These are phyloP conservation scores for Stigmatopora argus DNA, from an alignment of 2,113 vertebrate genomes.

Conservation along the genomic window DNA sequence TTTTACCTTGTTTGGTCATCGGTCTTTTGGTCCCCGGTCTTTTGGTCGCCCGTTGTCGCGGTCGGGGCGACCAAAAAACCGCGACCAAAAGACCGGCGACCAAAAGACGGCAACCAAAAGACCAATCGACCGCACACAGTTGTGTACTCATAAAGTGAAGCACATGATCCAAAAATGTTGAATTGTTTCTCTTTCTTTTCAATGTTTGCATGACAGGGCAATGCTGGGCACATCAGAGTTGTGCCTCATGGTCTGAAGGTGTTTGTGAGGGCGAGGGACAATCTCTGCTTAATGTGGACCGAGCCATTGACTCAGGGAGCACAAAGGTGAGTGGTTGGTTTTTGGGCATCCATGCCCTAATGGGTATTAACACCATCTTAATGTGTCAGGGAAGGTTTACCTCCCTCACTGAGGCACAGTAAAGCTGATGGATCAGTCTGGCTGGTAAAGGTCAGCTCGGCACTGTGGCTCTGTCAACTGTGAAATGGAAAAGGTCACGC, in stretches of 20 bases:
- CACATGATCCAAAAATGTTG: neutral
- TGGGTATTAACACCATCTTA: slow-evolving; percentile 60
- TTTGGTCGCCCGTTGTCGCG: too few species aligned
- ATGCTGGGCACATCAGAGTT: slow-evolving; percentile 96
- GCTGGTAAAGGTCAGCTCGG: slow-evolving; percentile 75
- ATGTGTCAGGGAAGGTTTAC: slow-evolving; percentile 50
- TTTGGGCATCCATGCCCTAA: slow-evolving; percentile 40
- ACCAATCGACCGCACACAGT: too few species aligned
- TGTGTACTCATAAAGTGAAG: neutral
- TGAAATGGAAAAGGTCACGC: slow-evolving; percentile 81
- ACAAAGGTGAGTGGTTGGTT: slow-evolving; percentile 83
- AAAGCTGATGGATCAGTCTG: slow-evolving; percentile 70
- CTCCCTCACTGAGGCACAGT: slow-evolving; percentile 44
- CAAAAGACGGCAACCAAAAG: too few species aligned
- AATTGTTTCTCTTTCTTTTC: neutral
- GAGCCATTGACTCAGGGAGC: slow-evolving; percentile 99
- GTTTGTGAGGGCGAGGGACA: slow-evolving; percentile 84
- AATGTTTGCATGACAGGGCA: slow-evolving; percentile 71
- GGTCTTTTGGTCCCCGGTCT: too few species aligned
- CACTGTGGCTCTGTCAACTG: slow-evolving; percentile 70
- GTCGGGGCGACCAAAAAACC: too few species aligned
- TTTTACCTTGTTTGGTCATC: too few species aligned
- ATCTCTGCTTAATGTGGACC: slow-evolving; percentile 87
- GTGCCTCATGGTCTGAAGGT: slow-evolving; percentile 90
- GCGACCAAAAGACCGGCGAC: too few species aligned